Evolutionary conservation across 2,888 invertebrate genomes (phyloP).

Genomic region (Mylabris sibirica): DNA sequence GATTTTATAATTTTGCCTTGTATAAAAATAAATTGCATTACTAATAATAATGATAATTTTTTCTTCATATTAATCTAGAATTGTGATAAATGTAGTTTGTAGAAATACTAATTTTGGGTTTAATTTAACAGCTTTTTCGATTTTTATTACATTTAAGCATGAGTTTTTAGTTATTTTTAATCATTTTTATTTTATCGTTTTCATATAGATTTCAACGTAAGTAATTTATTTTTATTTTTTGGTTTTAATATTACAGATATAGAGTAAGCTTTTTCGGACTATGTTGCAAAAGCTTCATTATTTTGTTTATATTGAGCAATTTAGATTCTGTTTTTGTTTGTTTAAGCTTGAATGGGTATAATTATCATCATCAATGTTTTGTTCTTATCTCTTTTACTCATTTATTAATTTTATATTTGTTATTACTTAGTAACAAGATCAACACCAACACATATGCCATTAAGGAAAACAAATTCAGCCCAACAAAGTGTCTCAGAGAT

Average conservation of each 20-base stretch:
- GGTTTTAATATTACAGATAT: neutral
- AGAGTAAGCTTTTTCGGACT: neutral
- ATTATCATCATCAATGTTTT: neutral
- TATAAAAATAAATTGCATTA: slow-evolving; percentile 5
- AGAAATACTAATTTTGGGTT: neutral
- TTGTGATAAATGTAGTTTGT: neutral
- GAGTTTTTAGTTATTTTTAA: neutral
- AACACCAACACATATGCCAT: slow-evolving; percentile 62
- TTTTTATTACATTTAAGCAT: neutral
- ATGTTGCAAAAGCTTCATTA: slow-evolving; percentile 7
- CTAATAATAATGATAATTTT: no score
- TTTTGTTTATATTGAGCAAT: neutral
- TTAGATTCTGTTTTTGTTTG: neutral
- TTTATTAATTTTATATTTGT: neutral
- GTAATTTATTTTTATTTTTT: neutral
- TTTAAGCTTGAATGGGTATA: neutral
- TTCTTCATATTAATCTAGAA: neutral
- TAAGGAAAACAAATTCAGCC: slow-evolving; percentile 58
- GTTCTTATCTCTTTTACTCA: neutral
- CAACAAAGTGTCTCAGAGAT: slow-evolving; percentile 58
- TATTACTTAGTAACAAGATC: slow-evolving; percentile 63
- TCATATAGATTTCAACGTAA: neutral
- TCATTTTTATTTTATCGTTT: neutral
- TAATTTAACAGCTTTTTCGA: neutral
- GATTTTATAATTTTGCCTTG: neutral